Evolutionary conservation across 2,113 vertebrate species (phyloP), one percentile per base, ranked within the genome.

Genomic region (Eclectus roratus): DNA sequence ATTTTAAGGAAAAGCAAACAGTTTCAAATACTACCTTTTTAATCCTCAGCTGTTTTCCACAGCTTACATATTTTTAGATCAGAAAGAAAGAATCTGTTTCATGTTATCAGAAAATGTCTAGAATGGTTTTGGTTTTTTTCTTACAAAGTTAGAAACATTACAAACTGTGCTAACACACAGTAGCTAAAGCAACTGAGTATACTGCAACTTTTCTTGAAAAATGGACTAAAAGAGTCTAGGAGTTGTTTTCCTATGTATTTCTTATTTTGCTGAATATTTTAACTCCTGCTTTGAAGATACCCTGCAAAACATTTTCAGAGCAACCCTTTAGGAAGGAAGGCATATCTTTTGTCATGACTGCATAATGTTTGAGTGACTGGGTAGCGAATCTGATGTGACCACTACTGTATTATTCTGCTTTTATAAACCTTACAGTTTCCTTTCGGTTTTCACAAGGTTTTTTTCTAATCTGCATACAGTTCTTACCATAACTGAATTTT

Each of bases 331-430:
- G 64, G 46, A 78, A 65, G 13, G 47, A 49, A 60, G 17, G 6
- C 5, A 73, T 2, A 7, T 66, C 11, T 83, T 80, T 56, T 69
- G 15, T 64, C 1, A 0, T 61, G 23, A 29, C 35, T 6, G 2
- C 5, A 1, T 85, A 46, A 43, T 0, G 0, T 49, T 43, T 52
- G 29, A 50, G 19, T 41, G 55, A 68, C 52, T 5, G 2, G 10
- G 33, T 37, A 53, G 47, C 39, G 69, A 61, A 8, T 33, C 6
- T 11, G 24, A 31, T 18, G 24, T 80, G n/a, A 50, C 29, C 31
- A 64, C 43, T 65, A 1, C 31, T 47, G 3, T 49, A 61, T 61
- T 37, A 70, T 28, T 77, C 23, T 71, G 31, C 21, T 72, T 65
- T 49, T 77, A 13, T 41, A 66, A 61, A 68, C 31, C 23, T 65